Conservation (phyloP, 2,888 invertebrate genomes). For the Escarpia spicata region DNA sequence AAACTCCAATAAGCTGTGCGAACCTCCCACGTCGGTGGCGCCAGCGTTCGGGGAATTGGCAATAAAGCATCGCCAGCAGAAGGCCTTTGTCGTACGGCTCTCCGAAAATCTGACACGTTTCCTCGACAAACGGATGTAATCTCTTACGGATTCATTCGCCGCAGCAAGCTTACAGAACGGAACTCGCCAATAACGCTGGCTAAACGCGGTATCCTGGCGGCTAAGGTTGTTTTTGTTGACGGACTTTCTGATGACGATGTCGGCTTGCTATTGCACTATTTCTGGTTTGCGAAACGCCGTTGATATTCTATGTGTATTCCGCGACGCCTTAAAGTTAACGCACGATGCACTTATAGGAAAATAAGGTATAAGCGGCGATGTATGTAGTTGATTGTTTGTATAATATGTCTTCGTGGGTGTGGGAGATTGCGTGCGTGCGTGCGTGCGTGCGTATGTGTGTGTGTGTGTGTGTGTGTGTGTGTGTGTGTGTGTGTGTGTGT, state of each 20-base stretch:
- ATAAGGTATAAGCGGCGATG: neutral
- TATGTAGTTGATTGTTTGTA: neutral
- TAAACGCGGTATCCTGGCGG: neutral
- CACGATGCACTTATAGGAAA: neutral
- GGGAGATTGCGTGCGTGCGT: neutral
- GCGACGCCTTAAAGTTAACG: neutral
- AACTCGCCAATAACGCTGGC: neutral
- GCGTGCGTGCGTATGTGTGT: neutral
- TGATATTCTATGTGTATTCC: neutral
- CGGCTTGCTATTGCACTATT: neutral
- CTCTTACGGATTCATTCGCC: neutral
- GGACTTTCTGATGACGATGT: neutral
- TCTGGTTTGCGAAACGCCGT: neutral
- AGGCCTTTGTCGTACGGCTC: neutral
- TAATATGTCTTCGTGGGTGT: neutral
- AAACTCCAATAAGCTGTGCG: neutral
- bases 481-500: too few species aligned
- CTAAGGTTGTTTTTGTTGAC: neutral
- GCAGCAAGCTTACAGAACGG: neutral
- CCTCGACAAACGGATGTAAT: neutral
- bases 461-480: neutral
- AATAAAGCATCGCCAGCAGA: neutral
- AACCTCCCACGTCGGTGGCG: neutral
- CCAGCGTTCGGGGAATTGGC: neutral
- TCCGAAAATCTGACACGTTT: conserved; percentile 12